Conservation (phyloP, 2,113 vertebrate species). For the Scomber japonicus region DNA sequence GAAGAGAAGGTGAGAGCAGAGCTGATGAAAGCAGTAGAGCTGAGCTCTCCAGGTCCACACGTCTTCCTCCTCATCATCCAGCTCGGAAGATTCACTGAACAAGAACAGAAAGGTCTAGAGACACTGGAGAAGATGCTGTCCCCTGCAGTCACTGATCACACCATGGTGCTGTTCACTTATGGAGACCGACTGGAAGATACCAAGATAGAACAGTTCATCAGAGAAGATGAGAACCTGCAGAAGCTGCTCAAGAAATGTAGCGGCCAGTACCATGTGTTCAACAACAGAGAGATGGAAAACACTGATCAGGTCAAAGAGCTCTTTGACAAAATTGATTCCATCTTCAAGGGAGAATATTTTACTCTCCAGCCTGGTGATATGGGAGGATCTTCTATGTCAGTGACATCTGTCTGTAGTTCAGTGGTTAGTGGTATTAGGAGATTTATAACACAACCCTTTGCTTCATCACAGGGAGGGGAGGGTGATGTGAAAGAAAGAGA, state of each 20-base stretch:
- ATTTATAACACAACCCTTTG: no score
- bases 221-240: neutral
- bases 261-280: conserved; percentile 17
- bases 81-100: conserved; percentile 27
- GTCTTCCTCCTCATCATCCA: conserved; percentile 33
- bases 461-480: no score
- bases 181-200: conserved; percentile 25
- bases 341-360: neutral
- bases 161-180: conserved; percentile 37
- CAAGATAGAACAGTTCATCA: neutral
- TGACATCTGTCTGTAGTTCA: no score
- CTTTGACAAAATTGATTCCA: neutral
- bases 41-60: conserved; percentile 29
- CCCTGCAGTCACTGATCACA: neutral
- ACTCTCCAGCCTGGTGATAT: no score
- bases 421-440: no score
- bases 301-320: conserved; percentile 19
- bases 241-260: conserved; percentile 10
- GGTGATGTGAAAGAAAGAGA: no score
- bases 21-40: neutral
- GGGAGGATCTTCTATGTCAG: no score
- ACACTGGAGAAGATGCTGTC: neutral
- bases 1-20: neutral
- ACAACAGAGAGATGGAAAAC: conserved; percentile 6
- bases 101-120: conserved; percentile 11